Base-by-base conservation (phyloP, 2,797 vertebrate genomes). In the Hoplostethus atlanticus region DNA sequence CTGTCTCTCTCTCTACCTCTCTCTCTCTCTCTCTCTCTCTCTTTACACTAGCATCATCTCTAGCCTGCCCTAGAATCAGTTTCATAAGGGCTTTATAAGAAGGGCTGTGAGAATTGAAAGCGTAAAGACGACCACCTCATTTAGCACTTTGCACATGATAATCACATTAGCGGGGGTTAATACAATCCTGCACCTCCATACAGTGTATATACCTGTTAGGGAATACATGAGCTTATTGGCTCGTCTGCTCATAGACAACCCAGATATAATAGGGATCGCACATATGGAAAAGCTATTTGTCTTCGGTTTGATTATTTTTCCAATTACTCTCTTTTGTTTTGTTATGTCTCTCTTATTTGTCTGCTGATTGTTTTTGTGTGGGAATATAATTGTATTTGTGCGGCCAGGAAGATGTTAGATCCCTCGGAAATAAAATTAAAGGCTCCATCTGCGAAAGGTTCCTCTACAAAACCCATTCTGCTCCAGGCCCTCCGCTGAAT, bases 341-440 rank as follows among this genome's bases (percentile, higher is more conserved):
- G 16, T 31, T 64, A 11, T 51, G 48, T 38, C 48, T 48, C 16
- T 34, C 13, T 6, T 16, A 21, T 63, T 52, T 34, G 17, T 61
- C 38, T 44, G 57, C 62, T 42, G 48, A 79, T 66, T 81, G 66
- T 80, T 76, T 74, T 59, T 65, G 44, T 73, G 30, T 73, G 66
- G 63, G 67, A 59, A 63, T 73, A 64, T 73, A 66, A 83, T 85
- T 67, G 46, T 56, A 71, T 89, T 60, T 83, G 30, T 48, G 60
- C 55, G 17, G 67, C 46, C 17, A 34, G 65, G 59, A 71, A 84
- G 80, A 74, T 66, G 79, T 86, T 68, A 55, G 54, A 57, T 17
- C 25, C 4, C 78, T 80, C 55, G 48, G 12, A 76, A 88, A 77
- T 78, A 51, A 76, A 75, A 82, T 76, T 36, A 70, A 57, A 16